Percentiles rank a stretch among this genome's conserved stretches.
These are phyloP conservation scores for Catagonus wagneri DNA, from an alignment of 2,113 vertebrate species.

Conservation along the genomic window DNA sequence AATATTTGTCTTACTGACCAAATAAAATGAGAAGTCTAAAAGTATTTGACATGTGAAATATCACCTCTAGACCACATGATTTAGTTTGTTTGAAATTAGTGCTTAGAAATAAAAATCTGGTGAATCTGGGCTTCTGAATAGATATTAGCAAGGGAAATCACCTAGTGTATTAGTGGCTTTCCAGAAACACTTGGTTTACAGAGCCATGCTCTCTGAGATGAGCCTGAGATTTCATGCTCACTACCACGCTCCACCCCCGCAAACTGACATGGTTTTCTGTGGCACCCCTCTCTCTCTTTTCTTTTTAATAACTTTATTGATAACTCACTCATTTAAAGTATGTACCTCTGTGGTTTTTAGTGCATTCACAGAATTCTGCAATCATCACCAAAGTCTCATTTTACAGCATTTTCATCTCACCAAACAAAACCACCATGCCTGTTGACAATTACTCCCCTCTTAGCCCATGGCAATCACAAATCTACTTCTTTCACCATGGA, in stretches of 20 bases:
- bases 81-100: constrained; percentile 24
- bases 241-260: neutral
- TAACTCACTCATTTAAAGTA: neutral
- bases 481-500: neutral
- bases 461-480: neutral
- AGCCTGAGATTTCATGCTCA: neutral
- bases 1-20: neutral
- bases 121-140: neutral
- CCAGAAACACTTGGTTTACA: neutral
- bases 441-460: neutral
- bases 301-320: neutral
- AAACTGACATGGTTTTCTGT: neutral
- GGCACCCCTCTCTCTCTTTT: neutral
- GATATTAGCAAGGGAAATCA: neutral
- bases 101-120: neutral
- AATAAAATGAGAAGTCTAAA: neutral
- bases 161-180: neutral
- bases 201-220: neutral
- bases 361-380: neutral
- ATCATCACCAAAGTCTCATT: neutral
- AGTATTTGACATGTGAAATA: neutral
- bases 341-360: neutral
- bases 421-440: neutral
- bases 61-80: neutral
- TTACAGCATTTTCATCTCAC: neutral